A percentile compares a stretch with the other conserved stretches of the same genome.
These are phyloP conservation scores for Orthonevra nobilis DNA, from an alignment of 2,888 invertebrate species.

Conservation along the genomic window DNA sequence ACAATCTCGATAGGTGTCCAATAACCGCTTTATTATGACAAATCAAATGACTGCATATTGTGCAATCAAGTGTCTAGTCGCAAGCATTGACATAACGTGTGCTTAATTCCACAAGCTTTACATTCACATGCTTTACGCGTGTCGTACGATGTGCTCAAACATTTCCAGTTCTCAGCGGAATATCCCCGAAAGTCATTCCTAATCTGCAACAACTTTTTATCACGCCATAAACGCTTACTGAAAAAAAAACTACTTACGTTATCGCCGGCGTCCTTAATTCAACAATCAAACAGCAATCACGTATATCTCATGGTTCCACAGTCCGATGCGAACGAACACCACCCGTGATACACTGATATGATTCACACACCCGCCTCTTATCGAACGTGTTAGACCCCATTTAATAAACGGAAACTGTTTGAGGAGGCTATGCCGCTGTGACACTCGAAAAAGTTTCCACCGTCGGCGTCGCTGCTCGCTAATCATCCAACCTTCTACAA, in stretches of 20 bases:
- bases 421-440: not conserved
- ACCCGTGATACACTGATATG: no score
- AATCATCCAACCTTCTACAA: constrained; percentile 8
- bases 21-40: no score
- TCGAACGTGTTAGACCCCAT: constrained; percentile 7
- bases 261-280: constrained; percentile 33
- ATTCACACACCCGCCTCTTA: constrained; percentile 11
- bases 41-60: no score
- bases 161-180: constrained; percentile 6
- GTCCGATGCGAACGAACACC: not conserved
- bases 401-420: constrained; percentile 15
- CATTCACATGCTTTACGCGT: constrained; percentile 24
- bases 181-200: not conserved
- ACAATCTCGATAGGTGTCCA: no score
- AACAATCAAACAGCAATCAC: constrained; percentile 28
- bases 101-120: not conserved
- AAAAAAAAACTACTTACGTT: constrained; percentile 6
- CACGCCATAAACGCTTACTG: constrained; percentile 5
- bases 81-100: not conserved
- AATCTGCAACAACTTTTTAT: no score
- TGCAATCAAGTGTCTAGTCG: not conserved
- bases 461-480: not conserved
- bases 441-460: constrained; percentile 47
- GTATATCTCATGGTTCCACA: not conserved
- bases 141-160: not conserved